Evolutionary conservation across 1,140 invertebrate species (phyloP), one percentile per base, ranked within the genome.

Genomic region (Drosophila obscura): DNA sequence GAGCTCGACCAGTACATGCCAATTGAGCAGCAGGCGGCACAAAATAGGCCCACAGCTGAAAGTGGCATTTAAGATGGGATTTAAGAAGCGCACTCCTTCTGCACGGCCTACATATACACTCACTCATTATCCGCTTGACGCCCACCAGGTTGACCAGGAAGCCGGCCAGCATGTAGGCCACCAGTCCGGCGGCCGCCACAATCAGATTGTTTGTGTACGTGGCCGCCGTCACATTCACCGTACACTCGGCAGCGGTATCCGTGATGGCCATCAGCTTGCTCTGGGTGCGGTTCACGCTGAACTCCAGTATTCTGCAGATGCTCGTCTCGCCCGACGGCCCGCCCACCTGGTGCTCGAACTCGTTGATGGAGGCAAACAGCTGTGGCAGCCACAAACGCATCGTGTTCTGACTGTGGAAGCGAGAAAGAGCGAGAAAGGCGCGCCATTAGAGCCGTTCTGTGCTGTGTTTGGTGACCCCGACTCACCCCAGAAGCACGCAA

Each of bases 151-250:
- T 90, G 3, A 94, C 91, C 22, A 94, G 49, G 4, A 88, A 89
- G 0, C 93, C 93, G 8, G 93, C 93, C 53, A 78, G 7, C 4
- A 93, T 80, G 60, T 93, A 94, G 0, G 92, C 92, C 0, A 93
- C 72, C 1, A 94, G 75, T 0, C 93, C 93, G 0, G 93, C 92
- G 0, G 91, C 89, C 0, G 93, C 93, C 7, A 94, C 93, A 41
- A 93, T 91, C 0, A 93, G 87, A 61, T 93, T 93, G 77, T 94
- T 94, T 5, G 93, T 85, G 58, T 94, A 94, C 0, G 93, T 93
- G 35, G 73, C 72, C 4, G 87, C 52, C 0, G 66, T 90, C 24
- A 90, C 68, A 39, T 78, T 87, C n/a, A 88, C 84, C 24, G 46
- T 65, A 11, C 83, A 88, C 51, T 77, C 50, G 4, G 24, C 41